A percentile compares a stretch with the other conserved stretches of the same genome.
phyloP scores from a whole-genome alignment of 2,888 invertebrate genomes.

The Cephus nigrinus region DNA sequence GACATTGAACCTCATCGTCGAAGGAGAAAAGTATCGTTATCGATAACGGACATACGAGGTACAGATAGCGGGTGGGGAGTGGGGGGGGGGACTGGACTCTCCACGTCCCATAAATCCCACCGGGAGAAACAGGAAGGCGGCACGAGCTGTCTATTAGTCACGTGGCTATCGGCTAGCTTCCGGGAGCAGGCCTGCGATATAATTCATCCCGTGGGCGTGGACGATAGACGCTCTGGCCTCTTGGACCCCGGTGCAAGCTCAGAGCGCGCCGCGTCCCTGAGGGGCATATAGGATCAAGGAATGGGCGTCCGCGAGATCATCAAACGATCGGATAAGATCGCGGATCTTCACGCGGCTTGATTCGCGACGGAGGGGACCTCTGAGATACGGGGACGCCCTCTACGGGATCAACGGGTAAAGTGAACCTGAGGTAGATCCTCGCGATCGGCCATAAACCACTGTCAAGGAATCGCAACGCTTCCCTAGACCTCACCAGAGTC shows the following conservation, averaged over 20 bases:
- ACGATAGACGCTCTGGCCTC: neutral
- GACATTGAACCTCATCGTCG: neutral
- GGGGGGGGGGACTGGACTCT: neutral
- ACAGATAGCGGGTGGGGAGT: too few species aligned
- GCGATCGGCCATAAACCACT: neutral
- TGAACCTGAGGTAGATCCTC: neutral
- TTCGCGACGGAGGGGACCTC: neutral
- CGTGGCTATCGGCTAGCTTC: conserved; percentile 1
- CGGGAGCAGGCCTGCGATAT: neutral
- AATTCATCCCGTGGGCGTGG: conserved; percentile 9
- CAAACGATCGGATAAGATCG: neutral
- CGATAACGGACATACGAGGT: neutral
- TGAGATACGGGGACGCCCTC: neutral
- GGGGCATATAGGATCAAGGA: neutral
- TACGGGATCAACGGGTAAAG: neutral
- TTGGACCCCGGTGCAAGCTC: neutral
- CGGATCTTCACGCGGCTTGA: neutral
- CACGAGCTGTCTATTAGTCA: conserved; percentile 6
- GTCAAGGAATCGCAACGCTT: neutral
- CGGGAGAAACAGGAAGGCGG: conserved; percentile 5
- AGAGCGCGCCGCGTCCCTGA: neutral
- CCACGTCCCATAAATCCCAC: neutral
- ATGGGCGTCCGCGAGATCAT: neutral
- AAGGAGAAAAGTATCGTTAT: neutral
- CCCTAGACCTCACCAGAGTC: neutral